Evolutionary conservation across 2,113 vertebrate species (phyloP).

Genomic region (Gopherus flavomarginatus): DNA sequence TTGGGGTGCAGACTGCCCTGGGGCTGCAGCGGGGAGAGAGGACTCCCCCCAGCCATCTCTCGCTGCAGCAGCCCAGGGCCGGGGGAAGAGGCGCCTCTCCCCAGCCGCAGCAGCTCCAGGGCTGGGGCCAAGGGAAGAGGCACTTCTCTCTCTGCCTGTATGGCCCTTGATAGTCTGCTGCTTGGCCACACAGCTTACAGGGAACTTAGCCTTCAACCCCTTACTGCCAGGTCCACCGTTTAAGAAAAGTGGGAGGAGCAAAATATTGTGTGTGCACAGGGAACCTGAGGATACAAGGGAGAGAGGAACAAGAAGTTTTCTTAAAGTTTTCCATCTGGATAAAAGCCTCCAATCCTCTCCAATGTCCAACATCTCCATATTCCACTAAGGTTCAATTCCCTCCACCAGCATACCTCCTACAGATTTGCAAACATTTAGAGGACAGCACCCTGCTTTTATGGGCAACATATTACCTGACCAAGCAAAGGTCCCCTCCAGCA

Average conservation of each 20-base stretch:
- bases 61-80: too few species aligned
- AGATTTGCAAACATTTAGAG: background rate
- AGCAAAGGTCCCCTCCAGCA: background rate
- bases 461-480: background rate
- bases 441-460: background rate
- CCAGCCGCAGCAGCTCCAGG: too few species aligned
- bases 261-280: background rate
- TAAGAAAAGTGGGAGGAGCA: background rate
- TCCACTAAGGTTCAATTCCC: background rate
- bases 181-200: too few species aligned
- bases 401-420: background rate
- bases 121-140: too few species aligned
- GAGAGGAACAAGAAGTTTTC: background rate
- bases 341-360: background rate
- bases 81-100: too few species aligned
- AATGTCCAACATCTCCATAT: background rate
- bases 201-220: too few species aligned
- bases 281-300: background rate
- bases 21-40: too few species aligned
- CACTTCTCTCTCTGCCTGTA: too few species aligned
- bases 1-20: too few species aligned
- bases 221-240: background rate
- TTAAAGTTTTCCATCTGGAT: too few species aligned
- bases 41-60: too few species aligned
- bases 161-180: too few species aligned